phyloP scores from a whole-genome alignment of 2,888 invertebrate genomes.

The Chloroclysta siterata region DNA sequence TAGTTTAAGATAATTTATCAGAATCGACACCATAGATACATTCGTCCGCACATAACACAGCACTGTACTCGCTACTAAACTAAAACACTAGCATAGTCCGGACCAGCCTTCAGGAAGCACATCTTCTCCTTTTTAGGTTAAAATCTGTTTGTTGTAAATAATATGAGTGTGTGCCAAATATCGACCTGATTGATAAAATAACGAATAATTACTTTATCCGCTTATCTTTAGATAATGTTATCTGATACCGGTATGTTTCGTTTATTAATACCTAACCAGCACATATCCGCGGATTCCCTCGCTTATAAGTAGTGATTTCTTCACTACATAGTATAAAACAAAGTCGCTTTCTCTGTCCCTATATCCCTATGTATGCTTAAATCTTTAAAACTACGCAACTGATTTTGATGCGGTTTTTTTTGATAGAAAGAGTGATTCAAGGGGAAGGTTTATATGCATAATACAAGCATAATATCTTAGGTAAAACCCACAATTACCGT shows the following conservation, averaged over 20 bases:
- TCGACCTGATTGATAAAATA: slow-evolving; percentile 21
- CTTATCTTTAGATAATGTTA: slow-evolving; percentile 21
- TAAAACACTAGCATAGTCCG: neutral
- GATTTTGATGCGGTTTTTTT: too few species aligned
- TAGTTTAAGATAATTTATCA: too few species aligned
- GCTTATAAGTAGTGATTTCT: neutral
- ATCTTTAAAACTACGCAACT: too few species aligned
- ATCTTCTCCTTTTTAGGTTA: neutral
- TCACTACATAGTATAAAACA: too few species aligned
- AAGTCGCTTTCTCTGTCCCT: too few species aligned
- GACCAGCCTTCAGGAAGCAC: neutral
- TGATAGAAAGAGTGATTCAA: too few species aligned
- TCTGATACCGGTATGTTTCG: neutral
- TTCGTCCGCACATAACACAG: neutral
- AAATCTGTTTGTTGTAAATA: neutral
- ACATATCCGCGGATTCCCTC: neutral
- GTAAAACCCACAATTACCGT: too few species aligned
- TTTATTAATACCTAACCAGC: neutral
- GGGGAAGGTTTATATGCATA: too few species aligned
- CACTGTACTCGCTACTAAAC: neutral
- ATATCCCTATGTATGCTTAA: too few species aligned
- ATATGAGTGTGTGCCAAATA: slow-evolving; percentile 12
- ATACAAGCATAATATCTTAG: too few species aligned
- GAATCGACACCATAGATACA: too few species aligned
- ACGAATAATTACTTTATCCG: slow-evolving; percentile 13